Conservation (phyloP, 2,888 invertebrate genomes). For the Xylophagus ater region DNA sequence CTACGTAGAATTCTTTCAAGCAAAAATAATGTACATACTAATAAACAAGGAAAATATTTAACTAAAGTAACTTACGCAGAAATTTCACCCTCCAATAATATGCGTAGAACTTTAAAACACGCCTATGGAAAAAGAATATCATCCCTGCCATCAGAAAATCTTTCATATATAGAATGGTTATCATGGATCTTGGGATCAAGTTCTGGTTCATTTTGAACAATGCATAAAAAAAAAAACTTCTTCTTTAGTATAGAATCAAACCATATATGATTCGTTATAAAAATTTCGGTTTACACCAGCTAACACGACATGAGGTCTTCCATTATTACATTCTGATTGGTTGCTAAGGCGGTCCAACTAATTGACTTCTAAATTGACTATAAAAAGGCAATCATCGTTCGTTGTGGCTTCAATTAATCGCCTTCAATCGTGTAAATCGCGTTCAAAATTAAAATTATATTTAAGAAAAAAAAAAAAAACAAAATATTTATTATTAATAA, state of each 20-base stretch:
- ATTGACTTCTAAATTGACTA: constrained; percentile 34
- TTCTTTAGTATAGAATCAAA: too few relatives aligned
- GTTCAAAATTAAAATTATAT: constrained; percentile 2
- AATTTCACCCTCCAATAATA: too few relatives aligned
- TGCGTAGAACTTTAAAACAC: too few relatives aligned
- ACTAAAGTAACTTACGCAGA: too few relatives aligned
- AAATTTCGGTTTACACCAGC: constrained; percentile 14
- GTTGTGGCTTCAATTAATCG: constrained; percentile 39
- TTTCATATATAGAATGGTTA: too few relatives aligned
- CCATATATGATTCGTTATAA: constrained; percentile 14
- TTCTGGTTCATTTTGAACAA: constrained; percentile 9
- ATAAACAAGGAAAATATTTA: too few relatives aligned
- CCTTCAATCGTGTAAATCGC: constrained; percentile 18
- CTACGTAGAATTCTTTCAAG: too few relatives aligned
- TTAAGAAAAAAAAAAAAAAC: not conserved
- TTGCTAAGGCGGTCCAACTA: constrained; percentile 23
- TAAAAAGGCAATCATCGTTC: constrained; percentile 55
- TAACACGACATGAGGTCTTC: constrained; percentile 24
- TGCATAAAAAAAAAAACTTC: constrained; percentile 4
- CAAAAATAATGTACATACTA: too few relatives aligned
- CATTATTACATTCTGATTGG: constrained; percentile 36
- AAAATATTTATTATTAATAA: not conserved
- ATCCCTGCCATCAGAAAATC: too few relatives aligned
- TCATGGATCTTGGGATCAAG: constrained; percentile 15
- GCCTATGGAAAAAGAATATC: too few relatives aligned